Conservation (phyloP, 2,888 invertebrate species). For the Ochropleura plecta region DNA sequence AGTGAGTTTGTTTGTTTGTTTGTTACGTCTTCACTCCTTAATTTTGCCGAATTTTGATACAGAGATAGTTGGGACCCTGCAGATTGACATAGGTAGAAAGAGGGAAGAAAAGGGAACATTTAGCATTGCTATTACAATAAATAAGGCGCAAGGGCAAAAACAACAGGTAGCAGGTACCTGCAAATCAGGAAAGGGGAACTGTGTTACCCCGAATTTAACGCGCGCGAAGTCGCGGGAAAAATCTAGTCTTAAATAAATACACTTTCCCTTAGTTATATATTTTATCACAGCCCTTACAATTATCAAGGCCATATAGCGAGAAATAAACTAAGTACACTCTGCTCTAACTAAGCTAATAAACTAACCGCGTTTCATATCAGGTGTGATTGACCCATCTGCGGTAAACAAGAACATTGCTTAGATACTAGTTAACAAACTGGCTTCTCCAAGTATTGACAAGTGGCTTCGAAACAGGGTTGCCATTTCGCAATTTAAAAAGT, state of each 20-base stretch:
- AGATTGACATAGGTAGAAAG: too few relatives aligned
- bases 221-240: too few relatives aligned
- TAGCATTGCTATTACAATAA: too few relatives aligned
- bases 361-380: conserved; percentile 48
- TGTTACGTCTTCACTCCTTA: too few relatives aligned
- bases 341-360: conserved; percentile 28
- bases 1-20: too few relatives aligned
- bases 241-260: conserved; percentile 11
- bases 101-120: too few relatives aligned
- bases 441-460: conserved; percentile 46
- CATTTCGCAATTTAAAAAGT: not conserved
- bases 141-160: too few relatives aligned
- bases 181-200: too few relatives aligned
- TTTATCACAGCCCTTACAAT: not conserved
- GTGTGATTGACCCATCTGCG: conserved; percentile 52
- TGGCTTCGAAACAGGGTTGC: conserved; percentile 14
- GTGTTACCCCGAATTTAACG: too few relatives aligned
- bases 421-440: conserved; percentile 48
- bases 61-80: too few relatives aligned
- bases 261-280: conserved; percentile 17
- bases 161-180: too few relatives aligned
- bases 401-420: conserved; percentile 44
- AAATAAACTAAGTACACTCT: conserved; percentile 11
- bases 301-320: not conserved
- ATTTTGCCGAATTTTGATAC: too few relatives aligned